Percentiles rank a stretch among this genome's conserved stretches.
Evolutionary conservation across 2,888 invertebrate genomes (phyloP).

Genomic region (Cordilura impudica): DNA sequence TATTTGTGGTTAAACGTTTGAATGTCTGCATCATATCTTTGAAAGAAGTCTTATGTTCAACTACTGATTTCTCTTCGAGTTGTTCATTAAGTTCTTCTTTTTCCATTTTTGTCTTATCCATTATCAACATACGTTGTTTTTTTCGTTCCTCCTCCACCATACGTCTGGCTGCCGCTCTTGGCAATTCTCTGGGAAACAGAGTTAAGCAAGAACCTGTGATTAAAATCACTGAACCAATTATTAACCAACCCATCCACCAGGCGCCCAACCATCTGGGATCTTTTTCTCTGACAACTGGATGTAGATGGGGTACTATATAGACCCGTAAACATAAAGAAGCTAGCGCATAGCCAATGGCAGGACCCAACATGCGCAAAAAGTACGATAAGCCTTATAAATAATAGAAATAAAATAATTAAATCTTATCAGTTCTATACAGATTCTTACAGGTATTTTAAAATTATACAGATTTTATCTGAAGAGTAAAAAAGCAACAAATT

Average conservation of each 20-base stretch:
- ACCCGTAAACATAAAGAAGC: constrained; percentile 83
- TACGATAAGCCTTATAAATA: constrained; percentile 81
- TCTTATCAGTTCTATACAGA: not conserved
- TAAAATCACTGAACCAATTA: constrained; percentile 81
- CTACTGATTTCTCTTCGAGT: constrained; percentile 62
- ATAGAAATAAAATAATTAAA: not conserved
- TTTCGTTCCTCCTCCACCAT: constrained; percentile 74
- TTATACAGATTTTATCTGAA: not conserved
- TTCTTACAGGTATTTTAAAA: not conserved
- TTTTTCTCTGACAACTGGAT: constrained; percentile 82
- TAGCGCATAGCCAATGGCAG: constrained; percentile 83
- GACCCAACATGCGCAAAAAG: constrained; percentile 84
- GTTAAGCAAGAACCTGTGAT: constrained; percentile 82
- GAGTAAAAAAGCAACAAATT: constrained; percentile 10
- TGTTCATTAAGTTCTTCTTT: constrained; percentile 67
- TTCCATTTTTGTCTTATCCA: constrained; percentile 64
- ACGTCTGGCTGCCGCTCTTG: constrained; percentile 82
- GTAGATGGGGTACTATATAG: constrained; percentile 83
- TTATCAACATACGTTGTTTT: constrained; percentile 65
- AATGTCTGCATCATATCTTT: constrained; percentile 83
- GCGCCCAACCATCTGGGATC: constrained; percentile 90
- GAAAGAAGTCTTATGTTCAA: constrained; percentile 75
- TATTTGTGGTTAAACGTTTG: constrained; percentile 82
- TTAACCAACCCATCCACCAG: constrained; percentile 89
- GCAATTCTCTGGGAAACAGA: constrained; percentile 84